Evolutionary conservation across 2,888 invertebrate genomes (phyloP), one percentile per base, ranked within the genome.

Genomic region (Clivina fossor): DNA sequence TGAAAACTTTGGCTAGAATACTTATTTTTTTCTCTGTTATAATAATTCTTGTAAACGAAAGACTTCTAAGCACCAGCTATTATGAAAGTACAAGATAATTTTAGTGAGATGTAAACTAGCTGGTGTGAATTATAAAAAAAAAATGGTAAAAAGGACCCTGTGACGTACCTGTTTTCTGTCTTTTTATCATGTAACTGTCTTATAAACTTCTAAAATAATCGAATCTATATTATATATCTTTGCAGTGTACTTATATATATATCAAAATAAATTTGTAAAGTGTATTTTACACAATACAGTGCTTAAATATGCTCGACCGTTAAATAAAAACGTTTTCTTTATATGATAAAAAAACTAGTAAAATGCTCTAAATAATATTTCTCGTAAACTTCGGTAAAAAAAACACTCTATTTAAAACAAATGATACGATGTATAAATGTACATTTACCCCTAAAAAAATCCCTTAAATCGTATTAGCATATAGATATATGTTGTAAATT

Each of bases 401-500:
- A n/a, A n/a, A 47, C 33, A 30, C 9, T 48, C 35, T 48, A 48
- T 37, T 48, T 19, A 35, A 16, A 48, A 35, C 33, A 38, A 38
- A 40, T 4, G 33, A 49, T 49, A 38, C 49, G 49, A 38, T 49
- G 40, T 51, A 51, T 40, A 53, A 53, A 53, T 43, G 53, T 53
- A 53, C 20, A 53, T 40, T 51, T 41, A 53, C 20, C 44, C 40
- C n/a, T n/a, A n/a, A n/a, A n/a, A 19, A 40, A 9, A 4, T 30
- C 11, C 49, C 24, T 49, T 28, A 49, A 49, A 38, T 49, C 49
- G 49, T 49, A 28, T 13, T 49, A 49, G 49, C 38, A 26, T 4
- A 11, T 49, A 49, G 38, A 49, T 53, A 44, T 44, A 28, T 53
- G 53, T 53, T 53, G 53, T 53, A 43, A 53, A 41, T 13, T 43